phyloP scores from a whole-genome alignment of 2,888 invertebrate species.

The Hanleya hanleyi region DNA sequence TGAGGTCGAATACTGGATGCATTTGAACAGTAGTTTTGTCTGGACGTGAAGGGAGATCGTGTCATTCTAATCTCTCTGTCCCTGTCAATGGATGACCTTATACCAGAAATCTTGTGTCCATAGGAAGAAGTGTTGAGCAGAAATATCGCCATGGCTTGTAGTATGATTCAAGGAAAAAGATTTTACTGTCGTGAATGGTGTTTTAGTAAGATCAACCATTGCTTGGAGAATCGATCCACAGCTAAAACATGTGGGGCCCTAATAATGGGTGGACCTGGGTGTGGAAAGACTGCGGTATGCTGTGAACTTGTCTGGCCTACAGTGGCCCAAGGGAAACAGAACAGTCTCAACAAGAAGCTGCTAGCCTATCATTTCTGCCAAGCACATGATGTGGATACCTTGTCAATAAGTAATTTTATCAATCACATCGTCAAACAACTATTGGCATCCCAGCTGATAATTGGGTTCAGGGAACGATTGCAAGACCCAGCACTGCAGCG shows the following conservation, averaged over 20 bases:
- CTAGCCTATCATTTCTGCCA: conserved; percentile 88
- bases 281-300: conserved; percentile 85
- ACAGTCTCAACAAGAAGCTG: conserved; percentile 83
- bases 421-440: conserved; percentile 78
- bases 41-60: too few species aligned
- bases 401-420: conserved; percentile 90
- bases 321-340: conserved; percentile 77
- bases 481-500: conserved; percentile 86
- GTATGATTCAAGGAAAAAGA: conserved; percentile 63
- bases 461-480: conserved; percentile 57
- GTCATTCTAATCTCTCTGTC: too few species aligned
- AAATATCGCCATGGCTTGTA: conserved; percentile 64
- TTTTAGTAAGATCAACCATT: conserved; percentile 93
- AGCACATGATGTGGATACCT: conserved; percentile 77
- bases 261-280: conserved; percentile 92
- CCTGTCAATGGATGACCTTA: too few species aligned
- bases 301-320: conserved; percentile 78
- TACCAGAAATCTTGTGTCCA: too few species aligned
- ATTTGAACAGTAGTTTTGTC: not conserved
- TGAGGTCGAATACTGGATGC: too few species aligned
- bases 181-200: conserved; percentile 97
- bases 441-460: conserved; percentile 72
- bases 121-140: too few species aligned
- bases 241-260: conserved; percentile 88
- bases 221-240: conserved; percentile 87